These are phyloP conservation scores for Pocillopora verrucosa DNA, from an alignment of 64 coral and sea anemone species.

Conservation along the genomic window DNA sequence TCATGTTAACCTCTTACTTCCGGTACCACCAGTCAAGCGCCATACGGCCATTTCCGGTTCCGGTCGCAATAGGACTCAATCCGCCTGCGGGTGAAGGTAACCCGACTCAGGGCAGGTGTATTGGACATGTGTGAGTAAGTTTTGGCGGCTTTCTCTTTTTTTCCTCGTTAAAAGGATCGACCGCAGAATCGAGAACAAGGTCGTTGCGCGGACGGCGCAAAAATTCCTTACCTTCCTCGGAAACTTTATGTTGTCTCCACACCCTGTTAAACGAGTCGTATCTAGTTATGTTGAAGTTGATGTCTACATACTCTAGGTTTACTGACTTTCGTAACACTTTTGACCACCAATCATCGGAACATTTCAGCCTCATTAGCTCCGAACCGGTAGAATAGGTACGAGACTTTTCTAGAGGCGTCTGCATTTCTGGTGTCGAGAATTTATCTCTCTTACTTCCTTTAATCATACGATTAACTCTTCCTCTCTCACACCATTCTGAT, in stretches of 20 bases:
- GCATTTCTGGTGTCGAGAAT: constrained; percentile 19
- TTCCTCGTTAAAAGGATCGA: constrained; percentile 21
- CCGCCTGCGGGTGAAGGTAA: too few relatives aligned
- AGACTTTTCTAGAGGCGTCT: constrained; percentile 10
- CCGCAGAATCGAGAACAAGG: constrained; percentile 18
- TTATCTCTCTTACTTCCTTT: constrained; percentile 25
- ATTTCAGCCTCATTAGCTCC: neutral
- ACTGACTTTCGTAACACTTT: constrained; percentile 12
- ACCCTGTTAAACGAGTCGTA: constrained; percentile 11
- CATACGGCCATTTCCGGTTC: too few relatives aligned
- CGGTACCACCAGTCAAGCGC: too few relatives aligned
- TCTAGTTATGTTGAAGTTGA: constrained; percentile 15
- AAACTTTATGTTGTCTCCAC: constrained; percentile 1
- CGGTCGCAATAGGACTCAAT: too few relatives aligned
- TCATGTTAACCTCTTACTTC: too few relatives aligned
- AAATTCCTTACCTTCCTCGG: constrained; percentile 24
- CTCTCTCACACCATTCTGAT: constrained; percentile 31
- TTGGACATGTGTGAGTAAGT: too few relatives aligned
- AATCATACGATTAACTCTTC: constrained; percentile 50
- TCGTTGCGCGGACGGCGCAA: neutral
- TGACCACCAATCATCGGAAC: constrained; percentile 21
- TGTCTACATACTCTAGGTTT: constrained; percentile 8
- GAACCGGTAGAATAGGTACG: constrained; percentile 27
- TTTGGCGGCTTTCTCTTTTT: neutral
- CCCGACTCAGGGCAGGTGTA: too few relatives aligned